These are phyloP conservation scores for Drosophila gaucha DNA, from an alignment of 2,888 invertebrate species.

Conservation along the genomic window DNA sequence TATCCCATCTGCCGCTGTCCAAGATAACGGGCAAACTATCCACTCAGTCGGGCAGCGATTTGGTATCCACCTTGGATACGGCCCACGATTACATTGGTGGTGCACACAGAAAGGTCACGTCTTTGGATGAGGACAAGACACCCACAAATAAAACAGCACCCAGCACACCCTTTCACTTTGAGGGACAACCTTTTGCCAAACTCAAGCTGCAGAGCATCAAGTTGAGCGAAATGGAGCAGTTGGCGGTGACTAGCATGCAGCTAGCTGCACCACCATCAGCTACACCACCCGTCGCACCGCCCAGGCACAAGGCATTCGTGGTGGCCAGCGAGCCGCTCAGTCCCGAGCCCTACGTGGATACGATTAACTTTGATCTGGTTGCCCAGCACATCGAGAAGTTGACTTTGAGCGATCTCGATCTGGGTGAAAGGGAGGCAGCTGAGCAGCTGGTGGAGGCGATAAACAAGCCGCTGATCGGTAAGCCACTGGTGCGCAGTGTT, in stretches of 20 bases:
- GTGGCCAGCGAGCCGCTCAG: constrained; percentile 70
- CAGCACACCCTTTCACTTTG: constrained; percentile 74
- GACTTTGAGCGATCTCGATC: constrained; percentile 55
- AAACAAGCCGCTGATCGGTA: constrained; percentile 78
- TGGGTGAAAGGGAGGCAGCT: constrained; percentile 12
- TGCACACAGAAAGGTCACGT: constrained; percentile 41
- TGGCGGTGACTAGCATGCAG: constrained; percentile 62
- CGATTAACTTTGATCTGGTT: constrained; percentile 72
- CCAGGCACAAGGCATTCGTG: constrained; percentile 69
- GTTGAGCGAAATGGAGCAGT: constrained; percentile 69
- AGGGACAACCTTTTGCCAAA: constrained; percentile 56
- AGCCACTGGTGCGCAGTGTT: constrained; percentile 73
- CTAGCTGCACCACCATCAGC: constrained; percentile 22
- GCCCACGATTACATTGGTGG: constrained; percentile 68
- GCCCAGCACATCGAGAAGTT: constrained; percentile 70
- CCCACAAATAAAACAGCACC: constrained; percentile 76
- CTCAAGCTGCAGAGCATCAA: constrained; percentile 69
- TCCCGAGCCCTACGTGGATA: constrained; percentile 66
- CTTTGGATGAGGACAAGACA: constrained; percentile 76
- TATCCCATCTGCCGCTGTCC: constrained; percentile 83
- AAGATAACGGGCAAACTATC: constrained; percentile 83
- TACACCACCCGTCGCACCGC: constrained; percentile 3
- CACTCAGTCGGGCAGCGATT: constrained; percentile 82
- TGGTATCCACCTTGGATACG: constrained; percentile 82
- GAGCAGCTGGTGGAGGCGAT: constrained; percentile 66